Evolutionary conservation across 2,797 vertebrate species (phyloP).

Genomic region (Acanthiza pusilla): DNA sequence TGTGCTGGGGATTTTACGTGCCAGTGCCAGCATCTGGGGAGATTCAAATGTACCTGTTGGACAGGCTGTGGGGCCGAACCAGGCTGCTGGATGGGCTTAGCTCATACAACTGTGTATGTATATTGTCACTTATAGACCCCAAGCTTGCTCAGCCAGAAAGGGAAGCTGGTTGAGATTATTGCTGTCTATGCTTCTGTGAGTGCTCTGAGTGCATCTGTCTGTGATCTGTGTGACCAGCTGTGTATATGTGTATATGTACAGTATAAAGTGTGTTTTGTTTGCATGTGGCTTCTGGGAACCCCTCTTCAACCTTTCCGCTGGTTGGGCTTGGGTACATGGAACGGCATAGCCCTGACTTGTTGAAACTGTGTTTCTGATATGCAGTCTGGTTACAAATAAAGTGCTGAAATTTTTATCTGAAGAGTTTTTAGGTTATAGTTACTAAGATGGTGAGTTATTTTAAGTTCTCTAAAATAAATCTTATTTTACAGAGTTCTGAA

Average conservation of each 20-base stretch:
- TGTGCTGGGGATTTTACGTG: neutral
- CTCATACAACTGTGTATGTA: fast-evolving
- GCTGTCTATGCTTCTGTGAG: neutral
- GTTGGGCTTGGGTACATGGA: neutral
- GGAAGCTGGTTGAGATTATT: neutral
- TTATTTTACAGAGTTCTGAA: neutral
- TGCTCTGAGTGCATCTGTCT: neutral
- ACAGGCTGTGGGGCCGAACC: neutral
- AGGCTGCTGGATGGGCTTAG: neutral
- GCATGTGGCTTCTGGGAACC: neutral
- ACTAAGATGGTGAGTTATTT: neutral
- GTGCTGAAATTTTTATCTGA: neutral
- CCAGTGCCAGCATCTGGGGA: neutral
- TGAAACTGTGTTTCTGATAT: neutral
- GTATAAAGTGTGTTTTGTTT: neutral
- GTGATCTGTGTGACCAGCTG: neutral
- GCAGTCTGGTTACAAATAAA: neutral
- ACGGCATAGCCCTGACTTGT: neutral
- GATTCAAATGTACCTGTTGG: neutral
- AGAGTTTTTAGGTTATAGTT: neutral
- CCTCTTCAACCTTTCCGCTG: neutral
- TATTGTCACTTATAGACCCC: fast-evolving
- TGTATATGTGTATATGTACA: fast-evolving
- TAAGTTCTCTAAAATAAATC: neutral
- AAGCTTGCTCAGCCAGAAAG: neutral